phyloP scores from a whole-genome alignment of 2,797 vertebrate genomes.

The Anas bahamensis region DNA sequence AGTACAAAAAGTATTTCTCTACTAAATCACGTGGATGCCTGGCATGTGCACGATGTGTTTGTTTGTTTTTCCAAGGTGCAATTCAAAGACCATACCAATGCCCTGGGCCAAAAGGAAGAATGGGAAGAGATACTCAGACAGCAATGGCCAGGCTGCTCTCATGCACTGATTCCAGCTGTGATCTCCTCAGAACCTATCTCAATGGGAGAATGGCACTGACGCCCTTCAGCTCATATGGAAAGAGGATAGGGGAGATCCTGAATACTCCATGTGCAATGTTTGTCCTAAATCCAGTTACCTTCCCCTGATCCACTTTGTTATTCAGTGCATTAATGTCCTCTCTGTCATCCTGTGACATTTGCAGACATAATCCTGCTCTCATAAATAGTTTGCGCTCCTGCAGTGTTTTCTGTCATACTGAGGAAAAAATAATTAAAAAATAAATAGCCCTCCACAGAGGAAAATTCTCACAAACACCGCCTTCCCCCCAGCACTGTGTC shows the following conservation, averaged over 20 bases:
- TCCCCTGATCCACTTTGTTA: background rate
- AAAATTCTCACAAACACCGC: background rate
- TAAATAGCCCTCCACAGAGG: background rate
- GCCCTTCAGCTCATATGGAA: background rate
- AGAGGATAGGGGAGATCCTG: background rate
- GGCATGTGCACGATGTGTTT: background rate
- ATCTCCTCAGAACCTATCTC: background rate
- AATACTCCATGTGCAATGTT: background rate
- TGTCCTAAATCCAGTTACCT: background rate
- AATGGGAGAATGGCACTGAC: background rate
- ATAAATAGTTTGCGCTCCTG: background rate
- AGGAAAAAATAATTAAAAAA: background rate
- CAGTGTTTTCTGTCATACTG: background rate
- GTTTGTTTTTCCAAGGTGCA: background rate
- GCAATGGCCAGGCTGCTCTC: background rate
- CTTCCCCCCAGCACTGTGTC: background rate
- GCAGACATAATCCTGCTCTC: background rate
- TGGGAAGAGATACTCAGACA: background rate
- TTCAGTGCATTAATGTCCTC: background rate
- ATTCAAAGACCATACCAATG: background rate
- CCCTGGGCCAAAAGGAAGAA: background rate
- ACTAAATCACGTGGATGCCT: background rate
- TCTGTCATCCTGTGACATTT: background rate
- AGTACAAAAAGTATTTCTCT: background rate
- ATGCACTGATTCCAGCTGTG: background rate